Evolutionary conservation across 1,140 invertebrate genomes (phyloP).

Genomic region (Drosophila paulistorum): DNA sequence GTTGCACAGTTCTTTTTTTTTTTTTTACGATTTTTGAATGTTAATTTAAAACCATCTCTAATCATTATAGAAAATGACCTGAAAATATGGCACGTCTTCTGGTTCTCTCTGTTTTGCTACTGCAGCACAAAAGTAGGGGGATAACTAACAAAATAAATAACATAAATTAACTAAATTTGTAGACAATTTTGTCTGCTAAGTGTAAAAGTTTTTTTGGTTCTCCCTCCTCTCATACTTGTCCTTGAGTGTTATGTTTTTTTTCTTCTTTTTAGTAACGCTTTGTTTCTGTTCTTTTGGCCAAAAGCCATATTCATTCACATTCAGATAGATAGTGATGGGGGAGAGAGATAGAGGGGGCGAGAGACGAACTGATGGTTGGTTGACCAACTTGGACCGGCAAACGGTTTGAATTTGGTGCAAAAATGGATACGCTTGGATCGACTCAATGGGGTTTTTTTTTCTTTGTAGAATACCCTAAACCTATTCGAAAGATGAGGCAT

Average conservation of each 20-base stretch:
- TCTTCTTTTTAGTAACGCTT: constrained; percentile 15
- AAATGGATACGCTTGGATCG: constrained; percentile 65
- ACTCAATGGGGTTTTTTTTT: constrained; percentile 29
- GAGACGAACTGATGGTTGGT: background rate
- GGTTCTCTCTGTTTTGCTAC: background rate
- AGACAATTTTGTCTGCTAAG: constrained; percentile 78
- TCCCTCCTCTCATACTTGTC: constrained; percentile 25
- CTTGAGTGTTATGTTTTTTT: constrained; percentile 34
- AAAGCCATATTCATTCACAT: constrained; percentile 7
- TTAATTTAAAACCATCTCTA: too few relatives aligned
- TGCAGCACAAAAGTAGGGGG: constrained; percentile 37
- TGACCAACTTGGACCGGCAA: constrained; percentile 40
- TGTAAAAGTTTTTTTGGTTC: constrained; percentile 69
- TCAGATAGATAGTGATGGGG: background rate
- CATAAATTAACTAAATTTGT: constrained; percentile 81
- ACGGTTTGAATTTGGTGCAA: constrained; percentile 49
- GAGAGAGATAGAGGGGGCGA: background rate
- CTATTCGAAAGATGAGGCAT: background rate
- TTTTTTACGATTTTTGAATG: too few relatives aligned
- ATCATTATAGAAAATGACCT: too few relatives aligned
- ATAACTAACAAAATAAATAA: constrained; percentile 81
- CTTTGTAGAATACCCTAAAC: background rate
- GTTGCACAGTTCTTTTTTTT: too few relatives aligned
- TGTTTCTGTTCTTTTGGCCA: constrained; percentile 23
- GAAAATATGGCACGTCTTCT: background rate